Evolutionary conservation across 2,888 invertebrate genomes (phyloP).

Genomic region (Cephonodes hylas): DNA sequence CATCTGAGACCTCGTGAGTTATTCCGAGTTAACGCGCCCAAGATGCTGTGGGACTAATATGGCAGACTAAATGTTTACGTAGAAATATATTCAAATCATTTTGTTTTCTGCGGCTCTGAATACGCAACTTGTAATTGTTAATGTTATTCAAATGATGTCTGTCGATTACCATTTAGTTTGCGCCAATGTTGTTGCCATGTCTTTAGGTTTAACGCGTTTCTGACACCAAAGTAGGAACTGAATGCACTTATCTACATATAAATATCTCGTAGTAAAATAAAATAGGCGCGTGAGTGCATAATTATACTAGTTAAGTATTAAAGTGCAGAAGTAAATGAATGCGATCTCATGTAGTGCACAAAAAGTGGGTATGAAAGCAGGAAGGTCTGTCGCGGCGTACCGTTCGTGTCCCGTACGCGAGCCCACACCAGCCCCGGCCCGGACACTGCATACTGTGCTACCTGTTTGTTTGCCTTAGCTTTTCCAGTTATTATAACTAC

Average conservation of each 20-base stretch:
- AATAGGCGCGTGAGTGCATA: constrained; percentile 17
- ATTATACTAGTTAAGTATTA: constrained; percentile 35
- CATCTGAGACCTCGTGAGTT: too few relatives aligned
- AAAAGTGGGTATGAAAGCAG: constrained; percentile 65
- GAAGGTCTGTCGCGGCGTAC: constrained; percentile 53
- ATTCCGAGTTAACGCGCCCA: too few relatives aligned
- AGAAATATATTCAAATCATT: background rate
- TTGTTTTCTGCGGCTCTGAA: background rate
- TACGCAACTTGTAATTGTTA: constrained; percentile 15
- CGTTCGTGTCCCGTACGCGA: constrained; percentile 58
- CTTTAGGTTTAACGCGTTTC: background rate
- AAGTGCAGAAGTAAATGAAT: constrained; percentile 39
- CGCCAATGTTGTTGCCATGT: background rate
- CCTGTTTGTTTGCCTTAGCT: constrained; percentile 53
- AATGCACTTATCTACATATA: constrained; percentile 9
- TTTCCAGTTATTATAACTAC: constrained; percentile 61
- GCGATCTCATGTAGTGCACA: constrained; percentile 51
- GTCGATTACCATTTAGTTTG: constrained; percentile 36
- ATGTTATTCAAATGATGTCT: constrained; percentile 44
- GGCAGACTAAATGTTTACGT: background rate
- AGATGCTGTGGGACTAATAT: too few relatives aligned
- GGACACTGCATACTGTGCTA: constrained; percentile 63
- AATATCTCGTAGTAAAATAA: background rate
- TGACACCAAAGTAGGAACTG: background rate
- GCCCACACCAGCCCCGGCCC: constrained; percentile 31